Evolutionary conservation across 1,140 invertebrate species (phyloP), one percentile per base, ranked within the genome.

Genomic region (Tenebrio molitor): DNA sequence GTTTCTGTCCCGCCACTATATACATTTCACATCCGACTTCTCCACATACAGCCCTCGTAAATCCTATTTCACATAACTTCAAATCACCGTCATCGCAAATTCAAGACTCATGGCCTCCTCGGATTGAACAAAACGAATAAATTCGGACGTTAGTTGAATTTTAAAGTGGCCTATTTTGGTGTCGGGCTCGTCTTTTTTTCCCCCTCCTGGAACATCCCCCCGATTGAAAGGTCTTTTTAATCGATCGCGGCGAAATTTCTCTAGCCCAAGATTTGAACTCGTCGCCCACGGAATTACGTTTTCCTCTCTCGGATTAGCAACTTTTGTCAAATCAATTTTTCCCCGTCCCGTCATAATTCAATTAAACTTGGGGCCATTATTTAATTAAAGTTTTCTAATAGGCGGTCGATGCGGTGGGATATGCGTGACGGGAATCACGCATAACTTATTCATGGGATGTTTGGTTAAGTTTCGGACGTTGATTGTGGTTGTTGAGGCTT

Each of bases 61-160:
- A 66, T 66, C 36, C 64, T 29, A 66, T 29, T 66, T 21, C 64
- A 44, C 23, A 66, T 41, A 66, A 66, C 42, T 66, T 66, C 21
- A 66, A 66, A 66, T 44, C 64, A 66, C 64, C 64, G 36, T 66
- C 64, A 66, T 66, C 64, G 36, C 42, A 66, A 44, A 66, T 66
- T 66, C 64, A 66, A 58, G 50, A 58, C 50, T 58, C 50, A 23
- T 44, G 64, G 36, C 36, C 8, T 44, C 36, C 64, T 66, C 63
- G 64, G 36, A 66, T 66, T 66, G 64, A 66, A 66, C 64, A 42
- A 65, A 66, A 66, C 42, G 64, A 66, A 66, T 66, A 66, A 66
- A 66, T 66, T 66, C 36, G 36, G 39, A 66, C 36, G 64, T 42
- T 42, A 12, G 64, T 66, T 42, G 64, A 66, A 66, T 66, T 14